phyloP scores from a whole-genome alignment of 1,140 invertebrate genomes.

The Macrosteles quadrilineatus region DNA sequence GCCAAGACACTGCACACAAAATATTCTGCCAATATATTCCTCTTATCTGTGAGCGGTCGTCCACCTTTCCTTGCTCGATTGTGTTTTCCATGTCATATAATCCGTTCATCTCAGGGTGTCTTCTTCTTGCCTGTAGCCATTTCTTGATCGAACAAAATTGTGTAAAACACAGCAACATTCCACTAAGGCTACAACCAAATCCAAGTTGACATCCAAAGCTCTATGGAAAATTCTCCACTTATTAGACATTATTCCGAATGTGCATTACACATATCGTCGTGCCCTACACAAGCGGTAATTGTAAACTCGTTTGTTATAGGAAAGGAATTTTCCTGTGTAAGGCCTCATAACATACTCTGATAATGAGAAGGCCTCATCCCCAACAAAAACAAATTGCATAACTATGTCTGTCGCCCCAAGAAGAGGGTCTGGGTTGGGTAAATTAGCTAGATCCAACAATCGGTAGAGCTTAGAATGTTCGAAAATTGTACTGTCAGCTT shows the following conservation, averaged over 20 bases:
- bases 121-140: conserved; percentile 36
- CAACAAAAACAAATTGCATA: conserved; percentile 32
- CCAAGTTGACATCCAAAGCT: conserved; percentile 37
- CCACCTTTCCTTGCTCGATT: not conserved
- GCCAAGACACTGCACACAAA: too few species aligned
- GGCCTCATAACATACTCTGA: conserved; percentile 6
- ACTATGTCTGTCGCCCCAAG: not conserved
- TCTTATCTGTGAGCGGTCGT: not conserved
- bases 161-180: conserved; percentile 42
- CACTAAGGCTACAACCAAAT: conserved; percentile 34
- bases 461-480: conserved; percentile 3
- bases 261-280: conserved; percentile 46
- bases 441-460: not conserved
- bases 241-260: conserved; percentile 43
- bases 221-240: conserved; percentile 43
- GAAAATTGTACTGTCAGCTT: conserved; percentile 24
- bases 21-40: not conserved
- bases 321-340: conserved; percentile 33
- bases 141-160: conserved; percentile 38
- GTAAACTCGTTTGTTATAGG: conserved; percentile 43
- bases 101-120: conserved; percentile 26
- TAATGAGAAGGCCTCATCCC: conserved; percentile 44
- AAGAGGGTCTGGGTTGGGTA: not conserved
- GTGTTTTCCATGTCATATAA: conserved; percentile 17
- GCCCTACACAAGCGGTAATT: conserved; percentile 49